phyloP scores from a whole-genome alignment of 2,113 vertebrate species.

The Melanocharis versteri region DNA sequence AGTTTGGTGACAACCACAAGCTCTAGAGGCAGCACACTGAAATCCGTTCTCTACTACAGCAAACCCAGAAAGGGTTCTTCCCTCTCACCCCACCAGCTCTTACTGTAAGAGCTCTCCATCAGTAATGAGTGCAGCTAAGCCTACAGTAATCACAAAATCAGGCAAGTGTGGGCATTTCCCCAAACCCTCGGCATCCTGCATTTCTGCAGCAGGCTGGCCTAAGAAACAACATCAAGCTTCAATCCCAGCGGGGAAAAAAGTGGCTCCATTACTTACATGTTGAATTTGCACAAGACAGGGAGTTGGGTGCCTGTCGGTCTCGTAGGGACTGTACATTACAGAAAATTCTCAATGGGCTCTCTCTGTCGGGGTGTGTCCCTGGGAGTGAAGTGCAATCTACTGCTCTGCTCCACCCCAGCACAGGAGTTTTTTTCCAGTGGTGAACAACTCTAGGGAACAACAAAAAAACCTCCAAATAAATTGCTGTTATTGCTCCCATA shows the following conservation, averaged over 20 bases:
- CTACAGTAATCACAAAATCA: background rate
- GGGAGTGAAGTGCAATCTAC: background rate
- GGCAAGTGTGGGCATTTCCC: background rate
- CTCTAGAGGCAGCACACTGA: background rate
- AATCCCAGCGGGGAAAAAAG: background rate
- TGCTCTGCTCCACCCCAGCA: background rate
- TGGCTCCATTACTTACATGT: accelerated
- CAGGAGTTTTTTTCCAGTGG: background rate
- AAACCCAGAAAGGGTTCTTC: background rate
- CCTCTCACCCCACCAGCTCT: background rate
- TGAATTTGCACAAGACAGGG: background rate
- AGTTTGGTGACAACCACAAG: background rate
- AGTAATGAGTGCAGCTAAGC: background rate
- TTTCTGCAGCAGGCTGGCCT: background rate
- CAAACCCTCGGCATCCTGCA: background rate
- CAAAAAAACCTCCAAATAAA: background rate
- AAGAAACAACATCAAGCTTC: background rate
- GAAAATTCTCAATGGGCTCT: background rate
- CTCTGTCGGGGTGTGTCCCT: background rate
- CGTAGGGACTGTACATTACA: accelerated
- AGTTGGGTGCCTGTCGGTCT: background rate
- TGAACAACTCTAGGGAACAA: background rate
- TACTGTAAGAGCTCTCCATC: background rate
- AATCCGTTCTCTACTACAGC: background rate
- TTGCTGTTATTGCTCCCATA: background rate